These are phyloP conservation scores for Chloropsis hardwickii DNA, from an alignment of 2,113 vertebrate species.

Conservation along the genomic window DNA sequence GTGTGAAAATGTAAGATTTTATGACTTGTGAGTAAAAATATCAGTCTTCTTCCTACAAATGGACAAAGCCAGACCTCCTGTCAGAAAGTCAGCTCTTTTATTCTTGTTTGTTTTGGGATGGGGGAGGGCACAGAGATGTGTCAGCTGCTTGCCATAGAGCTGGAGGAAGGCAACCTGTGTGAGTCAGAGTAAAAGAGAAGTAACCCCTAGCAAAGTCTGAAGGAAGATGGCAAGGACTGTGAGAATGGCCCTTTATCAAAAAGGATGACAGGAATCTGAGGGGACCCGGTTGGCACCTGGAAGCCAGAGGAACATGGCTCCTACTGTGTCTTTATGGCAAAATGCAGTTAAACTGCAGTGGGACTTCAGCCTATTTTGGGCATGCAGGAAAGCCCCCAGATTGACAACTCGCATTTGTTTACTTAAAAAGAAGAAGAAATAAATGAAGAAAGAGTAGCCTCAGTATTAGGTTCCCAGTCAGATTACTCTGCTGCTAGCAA, in stretches of 20 bases:
- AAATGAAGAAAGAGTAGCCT: background rate
- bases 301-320: background rate
- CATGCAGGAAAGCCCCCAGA: background rate
- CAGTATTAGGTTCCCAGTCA: background rate
- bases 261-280: background rate
- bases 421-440: background rate
- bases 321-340: background rate
- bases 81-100: background rate
- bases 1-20: conserved; percentile 18
- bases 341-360: background rate
- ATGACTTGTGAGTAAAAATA: background rate
- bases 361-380: background rate
- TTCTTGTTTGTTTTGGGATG: background rate
- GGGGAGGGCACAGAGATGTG: background rate
- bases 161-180: background rate
- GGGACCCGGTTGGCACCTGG: background rate
- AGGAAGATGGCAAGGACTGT: background rate
- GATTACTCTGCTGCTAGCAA: background rate
- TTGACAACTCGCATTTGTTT: rapidly evolving
- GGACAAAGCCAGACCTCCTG: background rate
- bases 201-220: background rate
- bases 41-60: background rate
- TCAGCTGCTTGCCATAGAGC: background rate
- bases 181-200: background rate
- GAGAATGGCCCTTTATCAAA: background rate